These are phyloP conservation scores for Probaryconus sp. DNA, from an alignment of 1,140 invertebrate species.

Conservation along the genomic window DNA sequence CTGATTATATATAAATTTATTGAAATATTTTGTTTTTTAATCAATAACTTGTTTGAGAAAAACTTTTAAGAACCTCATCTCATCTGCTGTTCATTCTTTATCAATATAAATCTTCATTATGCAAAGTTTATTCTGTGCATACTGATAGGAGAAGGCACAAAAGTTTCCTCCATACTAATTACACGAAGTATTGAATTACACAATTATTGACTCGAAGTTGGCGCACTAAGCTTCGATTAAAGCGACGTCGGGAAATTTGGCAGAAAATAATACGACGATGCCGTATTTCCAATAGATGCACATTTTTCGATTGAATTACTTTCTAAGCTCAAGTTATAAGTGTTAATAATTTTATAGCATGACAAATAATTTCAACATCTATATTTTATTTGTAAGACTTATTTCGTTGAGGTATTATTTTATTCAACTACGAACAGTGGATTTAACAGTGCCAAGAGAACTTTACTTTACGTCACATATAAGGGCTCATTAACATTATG, in stretches of 20 bases:
- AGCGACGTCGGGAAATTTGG: background rate
- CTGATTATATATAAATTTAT: background rate
- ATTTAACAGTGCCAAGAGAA: no score
- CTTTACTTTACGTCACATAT: no score
- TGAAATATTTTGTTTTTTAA: background rate
- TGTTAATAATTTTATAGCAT: no score
- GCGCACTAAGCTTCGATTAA: background rate
- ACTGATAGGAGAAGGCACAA: constrained; percentile 7
- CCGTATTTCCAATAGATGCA: no score
- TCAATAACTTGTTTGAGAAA: background rate
- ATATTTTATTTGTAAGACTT: no score
- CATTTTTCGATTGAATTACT: no score
- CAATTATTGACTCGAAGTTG: constrained; percentile 21
- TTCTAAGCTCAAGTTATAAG: no score
- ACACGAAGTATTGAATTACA: constrained; percentile 23
- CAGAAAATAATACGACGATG: background rate
- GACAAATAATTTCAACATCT: no score
- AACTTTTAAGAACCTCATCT: constrained; percentile 1
- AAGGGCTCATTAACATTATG: no score
- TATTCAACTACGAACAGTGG: no score
- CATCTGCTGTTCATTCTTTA: background rate
- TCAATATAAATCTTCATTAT: constrained; percentile 18
- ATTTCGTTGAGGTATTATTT: no score
- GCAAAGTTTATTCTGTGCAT: constrained; percentile 12
- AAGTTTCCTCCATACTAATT: constrained; percentile 33